Base-by-base conservation (phyloP, 2,888 invertebrate genomes). In the Cloeon dipterum region DNA sequence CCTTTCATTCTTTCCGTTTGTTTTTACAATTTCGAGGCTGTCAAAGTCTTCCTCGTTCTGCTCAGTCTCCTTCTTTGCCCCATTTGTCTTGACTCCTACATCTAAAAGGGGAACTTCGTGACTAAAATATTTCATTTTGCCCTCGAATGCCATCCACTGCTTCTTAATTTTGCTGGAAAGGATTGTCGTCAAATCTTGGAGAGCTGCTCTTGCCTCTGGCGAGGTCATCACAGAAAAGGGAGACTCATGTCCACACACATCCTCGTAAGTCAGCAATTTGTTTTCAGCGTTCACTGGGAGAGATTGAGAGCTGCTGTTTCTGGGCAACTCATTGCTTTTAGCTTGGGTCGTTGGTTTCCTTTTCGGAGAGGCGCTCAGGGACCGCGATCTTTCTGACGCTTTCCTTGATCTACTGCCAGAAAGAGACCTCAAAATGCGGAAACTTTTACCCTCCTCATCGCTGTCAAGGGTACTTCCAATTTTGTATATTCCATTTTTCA, bases 401-500 rank as follows among this genome's bases (percentile, higher is more conserved):
- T 38, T 35, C 34, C 42, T 20, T 7, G 26, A 10, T 33, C 40
- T 35, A 26, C 37, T 14, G 23, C 33, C 16, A 19, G 40, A 26
- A 18, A 37, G 36, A 10, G 38, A 35, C 14, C 37, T 34, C 7
- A 34, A 29, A 8, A 38, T 33, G 17, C 38, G 34, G n/a, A 38
- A 20, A 3, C n/a, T 34, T 21, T 23, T 21, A 10, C 34, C 34
- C 19, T 34, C 25, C 8, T 25, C 23, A 16, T 17, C 34, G 17
- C 23, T 45, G n/a, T 35, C 25, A 40, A 46, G 45, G 25, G 44
- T 46, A 45, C 58, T 57, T 42, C 62, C 65, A 20, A 69, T 58
- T 16, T 66, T 55, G 46, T 62, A 65, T 42, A 70, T 68, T 11
- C 68, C 69, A 42, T 65, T 65, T 44, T 65, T 60, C 47, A 62